Conservation (phyloP, 2,888 invertebrate genomes). For the Eledone cirrhosa region DNA sequence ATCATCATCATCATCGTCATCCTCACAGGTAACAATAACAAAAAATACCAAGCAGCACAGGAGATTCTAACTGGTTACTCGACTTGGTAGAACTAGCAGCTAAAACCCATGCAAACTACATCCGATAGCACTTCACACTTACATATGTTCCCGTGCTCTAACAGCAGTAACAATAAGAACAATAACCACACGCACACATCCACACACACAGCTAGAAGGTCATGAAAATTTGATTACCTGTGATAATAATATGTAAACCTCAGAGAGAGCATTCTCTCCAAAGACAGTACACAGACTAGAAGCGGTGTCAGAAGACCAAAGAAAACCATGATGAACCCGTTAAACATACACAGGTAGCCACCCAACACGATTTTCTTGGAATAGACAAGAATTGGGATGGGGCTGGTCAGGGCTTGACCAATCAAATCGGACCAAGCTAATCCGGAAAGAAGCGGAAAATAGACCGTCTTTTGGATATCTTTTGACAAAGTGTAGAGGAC, state of each 20-base stretch:
- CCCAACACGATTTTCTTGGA: conserved; percentile 60
- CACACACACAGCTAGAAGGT: background rate
- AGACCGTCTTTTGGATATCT: conserved; percentile 60
- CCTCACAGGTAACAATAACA: background rate
- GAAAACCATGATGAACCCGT: conserved; percentile 65
- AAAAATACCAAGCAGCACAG: too few species aligned
- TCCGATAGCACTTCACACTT: too few species aligned
- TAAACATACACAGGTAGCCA: conserved; percentile 63
- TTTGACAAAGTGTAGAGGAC: conserved; percentile 57
- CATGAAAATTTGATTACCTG: background rate
- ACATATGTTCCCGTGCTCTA: too few species aligned
- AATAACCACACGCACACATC: background rate
- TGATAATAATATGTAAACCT: conserved; percentile 60
- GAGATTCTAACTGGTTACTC: too few species aligned
- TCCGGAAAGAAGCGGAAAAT: conserved; percentile 61
- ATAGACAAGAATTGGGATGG: conserved; percentile 58
- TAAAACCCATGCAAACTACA: too few species aligned
- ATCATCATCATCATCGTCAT: conserved; percentile 2
- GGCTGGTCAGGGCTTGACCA: conserved; percentile 62
- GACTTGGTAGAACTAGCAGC: too few species aligned
- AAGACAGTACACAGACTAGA: conserved; percentile 64
- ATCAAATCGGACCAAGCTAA: conserved; percentile 65
- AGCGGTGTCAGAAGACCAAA: conserved; percentile 63
- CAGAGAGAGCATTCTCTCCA: conserved; percentile 64
- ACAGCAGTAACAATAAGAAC: background rate